phyloP scores from a whole-genome alignment of 2,113 vertebrate species.

The Cyprinodon tularosa region DNA sequence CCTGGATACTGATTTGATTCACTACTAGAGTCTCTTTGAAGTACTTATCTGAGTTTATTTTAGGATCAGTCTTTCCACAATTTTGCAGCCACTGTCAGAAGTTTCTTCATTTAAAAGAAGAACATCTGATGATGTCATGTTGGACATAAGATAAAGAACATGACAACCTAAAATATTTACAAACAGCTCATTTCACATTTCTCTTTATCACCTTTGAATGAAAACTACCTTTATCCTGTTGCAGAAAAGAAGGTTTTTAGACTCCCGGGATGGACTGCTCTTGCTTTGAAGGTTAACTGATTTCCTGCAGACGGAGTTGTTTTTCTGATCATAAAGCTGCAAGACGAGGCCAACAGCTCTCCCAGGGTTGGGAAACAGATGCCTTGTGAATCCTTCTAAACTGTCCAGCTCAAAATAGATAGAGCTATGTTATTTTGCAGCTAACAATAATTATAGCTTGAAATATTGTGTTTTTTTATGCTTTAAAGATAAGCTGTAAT shows the following conservation, averaged over 20 bases:
- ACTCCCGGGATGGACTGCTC: constrained; percentile 1
- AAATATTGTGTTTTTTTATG: constrained; percentile 21
- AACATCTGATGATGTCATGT: neutral
- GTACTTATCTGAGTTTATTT: constrained; percentile 2
- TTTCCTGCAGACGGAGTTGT: constrained; percentile 32
- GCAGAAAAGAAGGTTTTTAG: neutral
- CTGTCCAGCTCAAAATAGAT: constrained; percentile 42
- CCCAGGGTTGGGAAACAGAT: neutral
- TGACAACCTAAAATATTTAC: neutral
- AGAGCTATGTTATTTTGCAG: constrained; percentile 21
- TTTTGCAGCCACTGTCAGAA: neutral
- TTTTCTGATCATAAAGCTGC: constrained; percentile 22
- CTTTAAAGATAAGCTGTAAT: neutral
- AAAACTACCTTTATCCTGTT: neutral
- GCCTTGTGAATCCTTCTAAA: constrained; percentile 26
- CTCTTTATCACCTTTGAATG: constrained; percentile 5
- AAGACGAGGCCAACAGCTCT: constrained; percentile 28
- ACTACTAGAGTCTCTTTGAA: neutral
- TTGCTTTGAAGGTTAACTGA: constrained; percentile 46
- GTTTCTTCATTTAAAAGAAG: neutral
- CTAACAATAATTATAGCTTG: constrained; percentile 28
- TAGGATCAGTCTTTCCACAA: neutral
- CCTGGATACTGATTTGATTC: neutral
- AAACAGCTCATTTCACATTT: neutral
- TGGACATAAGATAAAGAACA: neutral